Percentiles rank a stretch among this genome's conserved stretches.
These are phyloP conservation scores for Cynopterus brachyotis DNA, from an alignment of 2,113 vertebrate genomes.

Conservation along the genomic window DNA sequence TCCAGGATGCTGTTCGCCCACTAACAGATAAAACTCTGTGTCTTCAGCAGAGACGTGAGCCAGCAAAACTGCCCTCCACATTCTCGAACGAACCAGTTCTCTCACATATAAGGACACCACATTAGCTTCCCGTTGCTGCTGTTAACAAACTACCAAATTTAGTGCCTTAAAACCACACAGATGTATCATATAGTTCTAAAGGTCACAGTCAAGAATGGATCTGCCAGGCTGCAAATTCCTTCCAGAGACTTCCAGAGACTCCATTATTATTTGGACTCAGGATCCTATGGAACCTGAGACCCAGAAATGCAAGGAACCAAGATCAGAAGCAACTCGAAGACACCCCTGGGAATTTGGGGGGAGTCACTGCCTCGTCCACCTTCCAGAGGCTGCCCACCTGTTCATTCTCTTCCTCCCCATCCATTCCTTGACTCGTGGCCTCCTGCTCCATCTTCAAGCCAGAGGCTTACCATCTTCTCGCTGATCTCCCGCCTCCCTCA, in stretches of 20 bases:
- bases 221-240: too few relatives aligned
- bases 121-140: not conserved
- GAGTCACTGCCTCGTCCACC: not conserved
- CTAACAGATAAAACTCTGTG: not conserved
- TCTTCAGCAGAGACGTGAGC: not conserved
- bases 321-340: not conserved
- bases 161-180: not conserved
- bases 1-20: not conserved
- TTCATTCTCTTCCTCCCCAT: too few relatives aligned
- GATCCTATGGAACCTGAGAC: not conserved
- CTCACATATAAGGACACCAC: not conserved
- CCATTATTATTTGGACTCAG: not conserved
- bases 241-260: too few relatives aligned
- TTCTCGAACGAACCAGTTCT: not conserved
- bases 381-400: not conserved
- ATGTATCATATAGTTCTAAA: too few relatives aligned
- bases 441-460: not conserved
- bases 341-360: not conserved
- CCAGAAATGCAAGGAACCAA: not conserved
- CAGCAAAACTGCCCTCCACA: not conserved
- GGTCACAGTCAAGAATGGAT: not conserved
- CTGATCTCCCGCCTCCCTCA: not conserved
- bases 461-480: not conserved
- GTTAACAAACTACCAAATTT: not conserved
- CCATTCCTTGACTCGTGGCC: not conserved